A percentile compares a stretch with the other conserved stretches of the same genome.
Evolutionary conservation across 2,797 vertebrate genomes (phyloP).

Genomic region (Phaenicophaeus curvirostris): DNA sequence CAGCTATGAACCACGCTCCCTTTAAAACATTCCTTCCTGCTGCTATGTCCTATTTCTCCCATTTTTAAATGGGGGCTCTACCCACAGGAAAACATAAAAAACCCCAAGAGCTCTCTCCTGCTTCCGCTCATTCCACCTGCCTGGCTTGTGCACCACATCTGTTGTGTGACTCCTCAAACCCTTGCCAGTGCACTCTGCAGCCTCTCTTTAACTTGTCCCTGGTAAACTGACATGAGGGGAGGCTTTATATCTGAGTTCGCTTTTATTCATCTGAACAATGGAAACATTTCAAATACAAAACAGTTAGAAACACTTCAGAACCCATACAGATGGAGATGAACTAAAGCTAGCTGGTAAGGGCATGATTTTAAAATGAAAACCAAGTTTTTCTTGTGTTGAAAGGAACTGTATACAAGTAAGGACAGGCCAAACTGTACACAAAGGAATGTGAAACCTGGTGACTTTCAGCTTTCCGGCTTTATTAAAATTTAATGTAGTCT

Average conservation of each 20-base stretch:
- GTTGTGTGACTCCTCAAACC: too few relatives aligned
- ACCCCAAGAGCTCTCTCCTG: background rate
- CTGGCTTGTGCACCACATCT: too few relatives aligned
- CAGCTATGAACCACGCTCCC: background rate
- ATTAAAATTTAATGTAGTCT: background rate
- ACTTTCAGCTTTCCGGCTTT: background rate
- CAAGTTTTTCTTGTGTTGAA: background rate
- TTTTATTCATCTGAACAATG: too few relatives aligned
- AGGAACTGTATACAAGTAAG: background rate
- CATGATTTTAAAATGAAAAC: background rate
- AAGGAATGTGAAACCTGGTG: background rate
- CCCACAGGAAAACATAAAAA: background rate
- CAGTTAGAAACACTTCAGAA: too few relatives aligned
- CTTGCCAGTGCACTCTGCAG: too few relatives aligned
- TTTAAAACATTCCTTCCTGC: background rate
- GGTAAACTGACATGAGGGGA: too few relatives aligned
- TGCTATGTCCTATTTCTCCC: background rate
- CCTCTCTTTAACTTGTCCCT: too few relatives aligned
- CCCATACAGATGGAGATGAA: background rate
- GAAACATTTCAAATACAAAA: too few relatives aligned
- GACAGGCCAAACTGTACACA: background rate
- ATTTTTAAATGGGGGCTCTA: background rate
- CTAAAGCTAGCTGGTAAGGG: background rate
- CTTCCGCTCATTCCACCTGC: background rate
- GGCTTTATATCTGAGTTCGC: too few relatives aligned